Percentiles rank a stretch among this genome's conserved stretches.
These are phyloP conservation scores for Taurulus bubalis DNA, from an alignment of 2,113 vertebrate genomes.

Conservation along the genomic window DNA sequence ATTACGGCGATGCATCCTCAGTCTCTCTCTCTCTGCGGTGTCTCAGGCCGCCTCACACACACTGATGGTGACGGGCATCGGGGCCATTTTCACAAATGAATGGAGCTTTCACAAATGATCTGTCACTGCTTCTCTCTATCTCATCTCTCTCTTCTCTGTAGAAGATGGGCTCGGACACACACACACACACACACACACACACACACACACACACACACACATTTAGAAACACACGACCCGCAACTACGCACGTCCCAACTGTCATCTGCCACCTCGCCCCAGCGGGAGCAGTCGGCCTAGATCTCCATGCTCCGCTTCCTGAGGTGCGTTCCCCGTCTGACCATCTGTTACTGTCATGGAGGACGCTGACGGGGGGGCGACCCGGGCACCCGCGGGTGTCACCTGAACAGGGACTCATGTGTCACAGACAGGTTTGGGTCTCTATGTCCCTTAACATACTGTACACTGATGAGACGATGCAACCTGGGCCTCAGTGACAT, in stretches of 20 bases:
- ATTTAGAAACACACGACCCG: slow-evolving; percentile 15
- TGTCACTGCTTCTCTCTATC: slow-evolving; percentile 31
- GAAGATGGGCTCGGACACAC: slow-evolving; percentile 10
- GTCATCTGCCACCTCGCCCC: slow-evolving; percentile 55
- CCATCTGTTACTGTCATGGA: slow-evolving; percentile 53
- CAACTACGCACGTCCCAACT: slow-evolving; percentile 33
- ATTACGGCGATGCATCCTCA: slow-evolving; percentile 36
- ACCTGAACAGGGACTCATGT: slow-evolving; percentile 10
- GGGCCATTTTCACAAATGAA: slow-evolving; percentile 66
- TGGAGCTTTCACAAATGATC: slow-evolving; percentile 66
- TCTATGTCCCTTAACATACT: not conserved
- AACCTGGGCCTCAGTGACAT: not conserved
- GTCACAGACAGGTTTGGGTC: not conserved
- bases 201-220: too few relatives aligned
- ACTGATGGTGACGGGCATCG: slow-evolving; percentile 61
- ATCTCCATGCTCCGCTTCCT: slow-evolving; percentile 43
- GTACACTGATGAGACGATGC: not conserved
- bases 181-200: not conserved
- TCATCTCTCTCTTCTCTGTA: slow-evolving; percentile 18
- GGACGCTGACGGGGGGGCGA: slow-evolving; percentile 11
- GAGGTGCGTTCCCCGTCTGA: slow-evolving; percentile 39
- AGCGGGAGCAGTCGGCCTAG: slow-evolving; percentile 48
- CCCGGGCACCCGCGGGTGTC: slow-evolving; percentile 14
- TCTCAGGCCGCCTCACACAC: too few relatives aligned
- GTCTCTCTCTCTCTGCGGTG: slow-evolving; percentile 35